phyloP scores from a whole-genome alignment of 92 coral and sea anemone species.

The Micromussa lordhowensis region DNA sequence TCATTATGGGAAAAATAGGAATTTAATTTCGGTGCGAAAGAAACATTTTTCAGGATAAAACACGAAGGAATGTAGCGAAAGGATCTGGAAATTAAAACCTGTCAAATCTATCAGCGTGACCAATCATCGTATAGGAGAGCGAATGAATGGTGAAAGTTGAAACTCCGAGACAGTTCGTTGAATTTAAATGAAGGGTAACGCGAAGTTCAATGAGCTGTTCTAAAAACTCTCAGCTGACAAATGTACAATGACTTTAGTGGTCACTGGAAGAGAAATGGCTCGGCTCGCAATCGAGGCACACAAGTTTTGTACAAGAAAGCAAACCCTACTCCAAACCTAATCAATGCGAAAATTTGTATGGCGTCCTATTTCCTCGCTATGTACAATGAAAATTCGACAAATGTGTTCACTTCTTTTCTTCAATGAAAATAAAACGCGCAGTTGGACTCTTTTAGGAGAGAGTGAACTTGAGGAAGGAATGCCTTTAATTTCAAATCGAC shows the following conservation, averaged over 20 bases:
- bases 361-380: slow-evolving; percentile 3
- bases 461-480: slow-evolving; percentile 22
- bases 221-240: neutral
- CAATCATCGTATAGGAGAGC: neutral
- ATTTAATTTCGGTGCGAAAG: neutral
- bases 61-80: neutral
- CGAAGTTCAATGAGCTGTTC: neutral
- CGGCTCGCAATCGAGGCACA: neutral
- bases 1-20: neutral
- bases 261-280: neutral
- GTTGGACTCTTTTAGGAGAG: neutral
- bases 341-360: neutral
- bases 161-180: neutral
- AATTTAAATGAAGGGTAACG: neutral
- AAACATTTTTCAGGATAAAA: neutral
- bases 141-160: neutral
- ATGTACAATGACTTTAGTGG: neutral
- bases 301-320: slow-evolving; percentile 13
- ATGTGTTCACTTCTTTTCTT: neutral
- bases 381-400: slow-evolving; percentile 33
- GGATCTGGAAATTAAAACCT: neutral
- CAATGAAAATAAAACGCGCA: neutral
- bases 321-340: neutral
- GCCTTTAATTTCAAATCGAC: neutral
- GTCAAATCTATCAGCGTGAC: neutral